Base-by-base conservation (phyloP, 2,888 invertebrate genomes). In the Chromoteleia sp. region DNA sequence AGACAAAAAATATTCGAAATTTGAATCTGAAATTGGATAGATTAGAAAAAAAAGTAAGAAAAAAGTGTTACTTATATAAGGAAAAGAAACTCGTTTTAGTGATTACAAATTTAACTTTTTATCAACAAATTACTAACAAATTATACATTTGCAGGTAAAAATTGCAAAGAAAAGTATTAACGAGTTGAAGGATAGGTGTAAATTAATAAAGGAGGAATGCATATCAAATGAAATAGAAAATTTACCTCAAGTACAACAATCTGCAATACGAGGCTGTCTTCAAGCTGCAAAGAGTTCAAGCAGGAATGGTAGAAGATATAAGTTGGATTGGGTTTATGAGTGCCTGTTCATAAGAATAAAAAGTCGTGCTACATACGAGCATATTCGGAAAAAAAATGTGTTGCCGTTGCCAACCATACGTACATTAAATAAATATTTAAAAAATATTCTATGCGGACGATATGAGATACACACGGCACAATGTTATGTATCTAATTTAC, bases 391-490 rank as follows among this genome's bases (percentile, higher is more conserved):
- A 12, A 25, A 33, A 0, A 14, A 52, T 19, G 41, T 73, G 30
- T 15, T 73, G 12, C 61, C 61, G 0, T 19, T 73, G 4, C 73
- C 73, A 3, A 43, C 39, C 3, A n/a, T 48, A 8, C 8, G 15
- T 7, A 71, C 71, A 0, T 50, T 71, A 5, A 77, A 83, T 83
- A 80, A 82, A 82, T 80, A 77, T 83, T 77, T 80, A 68, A 80
- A 83, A 83, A 80, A 82, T 83, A 80, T 70, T 74, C 76, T 77
- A 80, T 73, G 74, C 73, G 82, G 80, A 83, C 77, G 77, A 79
- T 29, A 71, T 50, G 75, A 61, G 70, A 76, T 71, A 61, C 81
- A 68, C 73, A 77, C 54, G 56, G 68, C 73, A 70, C 59, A 67
- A 65, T 59, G 36, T 76, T 68, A 79, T 63, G 30, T 67, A 52